Evolutionary conservation across 2,113 vertebrate species (phyloP), one percentile per base, ranked within the genome.

Genomic region (Nycticryphes semicollaris): DNA sequence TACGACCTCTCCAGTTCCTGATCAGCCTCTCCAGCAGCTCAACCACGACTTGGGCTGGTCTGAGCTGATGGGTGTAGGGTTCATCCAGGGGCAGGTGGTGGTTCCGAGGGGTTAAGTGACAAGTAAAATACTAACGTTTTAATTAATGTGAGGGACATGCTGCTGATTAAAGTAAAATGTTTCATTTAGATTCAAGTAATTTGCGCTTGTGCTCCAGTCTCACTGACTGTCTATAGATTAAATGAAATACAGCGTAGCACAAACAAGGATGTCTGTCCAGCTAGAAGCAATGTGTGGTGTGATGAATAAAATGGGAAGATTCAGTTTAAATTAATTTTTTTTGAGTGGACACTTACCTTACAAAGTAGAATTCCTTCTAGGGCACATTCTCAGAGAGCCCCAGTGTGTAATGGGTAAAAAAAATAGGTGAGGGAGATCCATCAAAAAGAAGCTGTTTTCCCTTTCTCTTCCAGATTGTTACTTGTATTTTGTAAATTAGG

Each of bases 21-120:
- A 16, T 53, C 67, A 33, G 9, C 37, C 10, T 72, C 70, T 37
- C 41, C 22, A 18, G 27, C 23, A 28, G 15, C 21, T 47, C 48
- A 37, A 22, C 35, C 20, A 2, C 31, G 39, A 30, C 14, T 9
- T 77, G 20, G 18, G 11, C n/a, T 48, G 43, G 16, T 51, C 77
- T 47, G 23, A 60, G 17, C 0, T 73, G 59, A 6, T 56, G 21
- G 4, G 12, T 48, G 10, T 45, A 9, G 35, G 7, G 12, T 48
- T 92, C 24, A 63, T 66, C 9, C 16, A 12, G 37, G 27, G 23
- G 17, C 19, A 27, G 6, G 15, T 0, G 0, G 22, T 41, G 7
- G 5, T 84, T 62, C 27, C 16, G 33, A 69, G 54, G 62, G 48
- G 35, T 31, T 50, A 56, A 25, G 25, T 43, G 30, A 45, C 21